Evolutionary conservation across 2,888 invertebrate species (phyloP), one percentile per base, ranked within the genome.

Genomic region (Brassicogethes aeneus): DNA sequence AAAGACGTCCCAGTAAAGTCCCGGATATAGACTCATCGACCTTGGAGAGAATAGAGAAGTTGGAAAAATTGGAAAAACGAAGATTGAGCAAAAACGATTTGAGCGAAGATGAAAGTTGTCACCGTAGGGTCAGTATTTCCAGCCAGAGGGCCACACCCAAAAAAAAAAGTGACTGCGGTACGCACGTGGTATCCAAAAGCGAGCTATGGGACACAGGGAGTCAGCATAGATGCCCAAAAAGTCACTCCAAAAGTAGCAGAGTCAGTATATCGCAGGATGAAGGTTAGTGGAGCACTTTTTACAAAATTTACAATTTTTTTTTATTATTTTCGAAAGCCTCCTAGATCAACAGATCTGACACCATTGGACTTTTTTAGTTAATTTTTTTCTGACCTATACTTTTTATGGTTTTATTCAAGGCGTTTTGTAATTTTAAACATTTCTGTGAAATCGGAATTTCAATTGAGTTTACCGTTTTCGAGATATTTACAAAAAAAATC

Each of bases 151-250:
- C 57, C 12, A 65, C 66, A 2, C 66, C 66, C 1, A 75, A 60
- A 72, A 76, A 65, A 55, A 76, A 76, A 54, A 36, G 53, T 3
- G 66, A 68, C 15, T 63, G 59, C 34, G 66, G 65, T 2, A 66
- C 66, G 2, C 69, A 69, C 48, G 62, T 69, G 3, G 69, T 69
- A 10, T 60, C 68, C 1, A 69, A 69, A 49, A 68, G 68, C 40
- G 69, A 69, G 45, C 48, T 69, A n/a, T 69, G 69, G 69, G 68
- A 69, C 44, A 69, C 68, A 0, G 68, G 68, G 2, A 65, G 51
- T 43, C 66, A 66, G 34, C 68, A 68, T 40, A 52, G 66, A 17
- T 68, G 68, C 41, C 47, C 51, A n/a, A 66, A 65, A 43, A 50
- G 49, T n/a, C 65, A 65, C 46, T 64, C 60, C 46, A 66, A 65